Evolutionary conservation across 92 coral and sea anemone species (phyloP).

Genomic region (Bergia sp.): DNA sequence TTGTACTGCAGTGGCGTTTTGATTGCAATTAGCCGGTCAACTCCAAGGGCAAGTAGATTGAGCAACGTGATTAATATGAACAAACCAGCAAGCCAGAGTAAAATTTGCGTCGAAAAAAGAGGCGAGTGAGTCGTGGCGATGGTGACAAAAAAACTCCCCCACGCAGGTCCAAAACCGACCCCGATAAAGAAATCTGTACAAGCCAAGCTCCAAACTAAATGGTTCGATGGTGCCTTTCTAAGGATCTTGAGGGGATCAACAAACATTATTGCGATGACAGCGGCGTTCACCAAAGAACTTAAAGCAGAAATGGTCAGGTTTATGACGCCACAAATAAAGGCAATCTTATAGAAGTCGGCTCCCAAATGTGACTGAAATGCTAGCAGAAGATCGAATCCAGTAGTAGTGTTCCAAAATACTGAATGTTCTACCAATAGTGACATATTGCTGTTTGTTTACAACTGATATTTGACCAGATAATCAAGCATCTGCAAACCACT

Average conservation of each 20-base stretch:
- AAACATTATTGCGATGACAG: conserved; percentile 9
- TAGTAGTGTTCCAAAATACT: background rate
- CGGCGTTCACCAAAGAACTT: background rate
- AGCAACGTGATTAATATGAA: background rate
- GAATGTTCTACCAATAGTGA: background rate
- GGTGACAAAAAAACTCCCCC: background rate
- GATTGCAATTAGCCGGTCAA: background rate
- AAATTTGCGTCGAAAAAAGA: background rate
- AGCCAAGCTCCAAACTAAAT: conserved; percentile 5
- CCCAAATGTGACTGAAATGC: background rate
- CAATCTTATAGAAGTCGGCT: background rate
- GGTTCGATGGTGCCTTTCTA: background rate
- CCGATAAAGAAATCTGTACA: background rate
- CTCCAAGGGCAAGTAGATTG: background rate
- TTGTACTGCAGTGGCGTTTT: background rate
- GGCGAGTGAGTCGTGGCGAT: background rate
- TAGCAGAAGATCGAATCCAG: background rate
- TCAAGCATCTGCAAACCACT: no score
- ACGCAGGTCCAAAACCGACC: background rate
- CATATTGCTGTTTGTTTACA: no score
- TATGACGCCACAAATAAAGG: background rate
- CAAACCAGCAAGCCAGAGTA: background rate
- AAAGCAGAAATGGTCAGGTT: background rate
- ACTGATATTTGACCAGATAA: no score
- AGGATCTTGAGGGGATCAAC: conserved; percentile 15